Conservation (phyloP, 1,140 invertebrate genomes). For the Drosophila prosaltans region DNA sequence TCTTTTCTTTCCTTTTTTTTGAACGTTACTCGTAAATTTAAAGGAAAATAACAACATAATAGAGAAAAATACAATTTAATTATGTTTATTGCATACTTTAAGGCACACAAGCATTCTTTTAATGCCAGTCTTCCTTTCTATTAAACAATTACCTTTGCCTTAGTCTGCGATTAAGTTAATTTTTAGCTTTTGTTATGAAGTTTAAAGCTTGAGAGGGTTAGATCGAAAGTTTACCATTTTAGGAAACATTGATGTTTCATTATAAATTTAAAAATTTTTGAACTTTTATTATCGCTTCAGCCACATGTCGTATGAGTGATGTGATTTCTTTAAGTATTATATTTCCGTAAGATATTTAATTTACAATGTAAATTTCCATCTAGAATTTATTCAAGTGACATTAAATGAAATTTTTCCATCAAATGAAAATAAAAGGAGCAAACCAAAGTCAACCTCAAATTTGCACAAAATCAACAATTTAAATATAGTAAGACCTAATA, state of each 20-base stretch:
- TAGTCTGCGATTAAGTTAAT: background rate
- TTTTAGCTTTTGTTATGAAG: background rate
- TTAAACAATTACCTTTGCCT: background rate
- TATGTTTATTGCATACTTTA: conserved; percentile 67
- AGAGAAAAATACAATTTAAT: conserved; percentile 58
- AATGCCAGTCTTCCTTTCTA: background rate
- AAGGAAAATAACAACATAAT: conserved; percentile 4
- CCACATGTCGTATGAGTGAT: background rate
- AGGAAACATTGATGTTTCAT: no score
- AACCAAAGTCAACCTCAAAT: conserved; percentile 13
- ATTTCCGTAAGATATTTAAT: background rate
- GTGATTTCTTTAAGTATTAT: background rate
- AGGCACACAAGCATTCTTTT: background rate
- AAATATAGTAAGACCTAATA: conserved; percentile 48
- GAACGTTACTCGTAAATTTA: conserved; percentile 52
- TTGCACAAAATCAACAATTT: conserved; percentile 63
- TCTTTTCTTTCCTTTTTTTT: conserved; percentile 15
- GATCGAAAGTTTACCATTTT: no score
- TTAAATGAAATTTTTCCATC: no score
- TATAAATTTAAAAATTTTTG: no score
- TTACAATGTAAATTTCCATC: no score
- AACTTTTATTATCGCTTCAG: no score
- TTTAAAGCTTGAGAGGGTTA: no score
- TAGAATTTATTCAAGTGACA: background rate
- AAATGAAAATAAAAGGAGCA: background rate